Base-by-base conservation (phyloP, 92 coral and sea anemone species). In the Anthopleura xanthogrammica region DNA sequence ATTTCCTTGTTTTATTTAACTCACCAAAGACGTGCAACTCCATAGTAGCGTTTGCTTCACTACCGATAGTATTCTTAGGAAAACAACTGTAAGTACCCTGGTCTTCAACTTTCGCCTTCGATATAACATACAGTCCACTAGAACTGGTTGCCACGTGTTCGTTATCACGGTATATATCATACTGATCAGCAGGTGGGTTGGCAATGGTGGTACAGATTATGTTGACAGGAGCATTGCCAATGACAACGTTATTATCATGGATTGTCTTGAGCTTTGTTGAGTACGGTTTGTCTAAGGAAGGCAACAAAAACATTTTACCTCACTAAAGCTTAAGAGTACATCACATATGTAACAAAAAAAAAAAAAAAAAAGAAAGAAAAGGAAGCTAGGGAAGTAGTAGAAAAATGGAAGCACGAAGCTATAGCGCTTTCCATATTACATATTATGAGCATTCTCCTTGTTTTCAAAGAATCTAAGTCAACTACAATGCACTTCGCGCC, bases 181-280 rank as follows among this genome's bases (percentile, higher is more conserved):
- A 89, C 71, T 87, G 92, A 60, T 85, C 83, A 39, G 85, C 93
- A 4, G 88, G 92, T 2, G 98, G 98, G 52, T 91, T 85, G 5
- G 95, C 93, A 41, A 81, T 85, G 7, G 98, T 75, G 46, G 83
- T 83, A 80, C 98, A 93, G 22, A 72, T 87, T 43, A 93, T 75
- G 19, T 77, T 64, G 75, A 85, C 78, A 52, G 86, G 92, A 5
- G 85, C 86, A 83, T 93, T 93, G 5, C 98, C 98, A 20, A 54
- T 14, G 75, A 91, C 93, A 39, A 89, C 79, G 48, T 86, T 64
- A 58, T 93, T 91, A 56, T 54, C 64, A 29, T 70, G 89, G 58
- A 82, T 89, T 4, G 90, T 80, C 14, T 81, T 84, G 12, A 93
- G 80, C 29, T 75, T 72, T 16, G 92, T 89, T 3, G 85, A 81